Conservation (phyloP, 2,113 vertebrate species). For the Rafetus swinhoei region DNA sequence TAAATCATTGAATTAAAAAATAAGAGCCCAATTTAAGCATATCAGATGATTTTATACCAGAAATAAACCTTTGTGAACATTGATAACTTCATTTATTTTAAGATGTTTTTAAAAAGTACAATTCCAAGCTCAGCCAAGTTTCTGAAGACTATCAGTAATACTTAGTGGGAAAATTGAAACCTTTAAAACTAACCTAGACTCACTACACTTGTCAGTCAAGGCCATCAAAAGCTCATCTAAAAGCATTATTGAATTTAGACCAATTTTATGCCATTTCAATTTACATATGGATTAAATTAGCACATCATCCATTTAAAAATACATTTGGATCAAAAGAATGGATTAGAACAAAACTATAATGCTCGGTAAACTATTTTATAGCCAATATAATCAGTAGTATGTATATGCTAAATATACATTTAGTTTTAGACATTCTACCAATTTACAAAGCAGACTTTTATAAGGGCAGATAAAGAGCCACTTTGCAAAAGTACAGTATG, state of each 20-base stretch:
- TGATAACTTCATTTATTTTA: not conserved
- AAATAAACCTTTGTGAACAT: not conserved
- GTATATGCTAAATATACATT: not conserved
- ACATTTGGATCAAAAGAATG: rapidly evolving
- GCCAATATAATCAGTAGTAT: not conserved
- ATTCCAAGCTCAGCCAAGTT: not conserved
- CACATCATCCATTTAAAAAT: not conserved
- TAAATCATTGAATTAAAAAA: not conserved
- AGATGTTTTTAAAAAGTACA: not conserved
- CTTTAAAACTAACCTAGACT: not conserved
- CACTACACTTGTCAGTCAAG: rapidly evolving
- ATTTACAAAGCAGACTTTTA: not conserved
- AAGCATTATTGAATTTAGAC: not conserved
- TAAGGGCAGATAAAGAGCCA: not conserved
- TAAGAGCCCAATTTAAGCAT: not conserved
- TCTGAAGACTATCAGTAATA: not conserved
- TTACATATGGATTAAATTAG: not conserved
- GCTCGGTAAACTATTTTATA: not conserved
- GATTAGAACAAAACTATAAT: not conserved
- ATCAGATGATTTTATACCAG: not conserved
- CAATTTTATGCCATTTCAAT: not conserved
- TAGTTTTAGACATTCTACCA: not conserved
- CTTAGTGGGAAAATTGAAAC: not conserved
- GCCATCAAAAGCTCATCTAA: not conserved
- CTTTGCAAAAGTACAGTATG: not conserved